phyloP scores from a whole-genome alignment of 2,797 vertebrate species.

The Lagorchestes hirsutus region DNA sequence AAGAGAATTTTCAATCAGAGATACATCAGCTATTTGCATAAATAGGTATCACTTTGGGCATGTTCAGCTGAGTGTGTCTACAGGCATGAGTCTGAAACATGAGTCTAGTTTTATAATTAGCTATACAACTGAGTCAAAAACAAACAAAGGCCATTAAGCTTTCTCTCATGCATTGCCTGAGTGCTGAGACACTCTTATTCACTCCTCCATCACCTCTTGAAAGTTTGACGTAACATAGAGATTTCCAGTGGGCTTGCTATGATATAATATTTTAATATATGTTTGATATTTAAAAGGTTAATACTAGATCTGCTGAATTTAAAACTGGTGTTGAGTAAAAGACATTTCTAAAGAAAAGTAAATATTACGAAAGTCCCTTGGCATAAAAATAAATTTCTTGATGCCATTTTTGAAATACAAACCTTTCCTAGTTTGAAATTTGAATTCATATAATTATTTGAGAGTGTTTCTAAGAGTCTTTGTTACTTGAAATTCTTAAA shows the following conservation, averaged over 20 bases:
- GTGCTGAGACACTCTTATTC: neutral
- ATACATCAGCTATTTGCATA: neutral
- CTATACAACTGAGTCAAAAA: neutral
- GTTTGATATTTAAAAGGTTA: slow-evolving; percentile 44
- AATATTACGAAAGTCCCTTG: neutral
- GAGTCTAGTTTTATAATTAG: neutral
- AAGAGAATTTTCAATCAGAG: neutral
- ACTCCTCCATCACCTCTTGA: neutral
- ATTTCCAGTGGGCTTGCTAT: neutral
- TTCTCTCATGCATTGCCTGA: neutral
- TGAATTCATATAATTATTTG: neutral
- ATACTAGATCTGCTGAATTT: neutral
- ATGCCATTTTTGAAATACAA: neutral
- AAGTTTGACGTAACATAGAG: neutral
- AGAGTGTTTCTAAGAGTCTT: neutral
- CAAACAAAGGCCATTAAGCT: neutral
- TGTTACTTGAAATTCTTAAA: neutral
- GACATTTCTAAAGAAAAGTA: neutral
- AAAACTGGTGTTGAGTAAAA: slow-evolving; percentile 1
- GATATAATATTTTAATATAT: neutral
- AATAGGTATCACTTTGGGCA: neutral
- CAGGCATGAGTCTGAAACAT: neutral
- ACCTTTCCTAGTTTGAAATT: slow-evolving; percentile 30
- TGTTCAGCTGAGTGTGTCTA: neutral
- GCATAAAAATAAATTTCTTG: neutral